Base-by-base conservation (phyloP, 1,140 invertebrate genomes). In the Cydia splendana region DNA sequence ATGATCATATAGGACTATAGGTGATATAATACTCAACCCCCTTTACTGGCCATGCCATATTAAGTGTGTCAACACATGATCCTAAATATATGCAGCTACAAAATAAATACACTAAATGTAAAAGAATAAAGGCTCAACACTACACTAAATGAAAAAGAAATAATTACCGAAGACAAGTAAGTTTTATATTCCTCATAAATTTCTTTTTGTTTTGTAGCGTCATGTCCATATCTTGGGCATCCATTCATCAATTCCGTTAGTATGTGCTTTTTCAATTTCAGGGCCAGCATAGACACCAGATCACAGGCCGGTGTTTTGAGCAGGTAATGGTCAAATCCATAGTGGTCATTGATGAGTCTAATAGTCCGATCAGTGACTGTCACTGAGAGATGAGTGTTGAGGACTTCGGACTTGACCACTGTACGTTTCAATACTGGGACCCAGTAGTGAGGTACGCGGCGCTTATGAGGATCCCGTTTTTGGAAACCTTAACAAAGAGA, bases 321-420 rank as follows among this genome's bases (percentile, higher is more conserved):
- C 81, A 99, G 94, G 94, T 99, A 99, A 91, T 97, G 95, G 94
- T 99, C 99, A 84, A 99, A 97, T 30, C 99, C 99, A 95, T 97
- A 97, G 85, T 97, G 94, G 78, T 98, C 95, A 94, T 99, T 96
- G 79, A 99, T 98, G 71, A 98, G 94, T 82, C 95, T 92, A 34
- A 98, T 91, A 2, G 98, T 96, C 80, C 98, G 93, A 67, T 96
- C 91, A 15, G 99, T 99, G 0, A 99, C 95, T 18, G 95, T 94
- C 0, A 98, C 94, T 20, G 95, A 95, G 82, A 99, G 95, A 87
- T 98, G 95, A 83, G 96, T 96, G 88, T 99, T 95, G 12, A 99
- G 93, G 74, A 99, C 96, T 94, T 99, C 98, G 87, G 97, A 99
- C 86, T 98, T 98, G 0, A 99, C 94, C n/a, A 98, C 96, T 20